phyloP scores from a whole-genome alignment of 2,797 vertebrate genomes.

The Anguilla marmorata region DNA sequence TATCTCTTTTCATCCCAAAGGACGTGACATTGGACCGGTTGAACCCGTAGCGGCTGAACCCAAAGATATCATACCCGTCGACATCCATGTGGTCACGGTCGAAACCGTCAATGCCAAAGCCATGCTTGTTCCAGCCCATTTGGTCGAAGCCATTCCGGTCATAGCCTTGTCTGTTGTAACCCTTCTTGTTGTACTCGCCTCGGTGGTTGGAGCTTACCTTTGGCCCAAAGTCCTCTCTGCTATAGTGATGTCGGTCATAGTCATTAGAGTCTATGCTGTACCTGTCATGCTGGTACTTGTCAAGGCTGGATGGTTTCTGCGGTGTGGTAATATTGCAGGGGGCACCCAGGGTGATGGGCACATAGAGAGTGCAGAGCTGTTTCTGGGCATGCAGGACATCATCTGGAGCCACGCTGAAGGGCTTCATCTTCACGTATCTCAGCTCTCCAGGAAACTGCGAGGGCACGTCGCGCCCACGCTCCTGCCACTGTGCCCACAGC shows the following conservation, averaged over 20 bases:
- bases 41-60: slow-evolving; percentile 56
- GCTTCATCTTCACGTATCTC: slow-evolving; percentile 50
- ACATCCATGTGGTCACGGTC: slow-evolving; percentile 55
- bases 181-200: slow-evolving; percentile 33
- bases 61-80: slow-evolving; percentile 53
- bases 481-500: slow-evolving; percentile 59
- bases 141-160: slow-evolving; percentile 50
- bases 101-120: slow-evolving; percentile 47
- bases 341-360: slow-evolving; percentile 59
- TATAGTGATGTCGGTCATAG: neutral
- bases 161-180: slow-evolving; percentile 48
- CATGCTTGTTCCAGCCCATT: slow-evolving; percentile 51
- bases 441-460: slow-evolving; percentile 37
- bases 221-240: neutral
- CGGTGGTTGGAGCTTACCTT: neutral
- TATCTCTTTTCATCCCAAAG: slow-evolving; percentile 51
- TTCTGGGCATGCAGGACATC: slow-evolving; percentile 44
- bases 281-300: neutral
- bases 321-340: slow-evolving; percentile 54
- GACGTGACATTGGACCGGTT: slow-evolving; percentile 49
- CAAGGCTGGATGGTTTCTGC: neutral
- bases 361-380: slow-evolving; percentile 56
- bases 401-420: slow-evolving; percentile 52
- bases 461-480: slow-evolving; percentile 37
- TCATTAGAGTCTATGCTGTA: neutral